Conservation (phyloP, 1,140 invertebrate genomes). For the Drosophila pachea region DNA sequence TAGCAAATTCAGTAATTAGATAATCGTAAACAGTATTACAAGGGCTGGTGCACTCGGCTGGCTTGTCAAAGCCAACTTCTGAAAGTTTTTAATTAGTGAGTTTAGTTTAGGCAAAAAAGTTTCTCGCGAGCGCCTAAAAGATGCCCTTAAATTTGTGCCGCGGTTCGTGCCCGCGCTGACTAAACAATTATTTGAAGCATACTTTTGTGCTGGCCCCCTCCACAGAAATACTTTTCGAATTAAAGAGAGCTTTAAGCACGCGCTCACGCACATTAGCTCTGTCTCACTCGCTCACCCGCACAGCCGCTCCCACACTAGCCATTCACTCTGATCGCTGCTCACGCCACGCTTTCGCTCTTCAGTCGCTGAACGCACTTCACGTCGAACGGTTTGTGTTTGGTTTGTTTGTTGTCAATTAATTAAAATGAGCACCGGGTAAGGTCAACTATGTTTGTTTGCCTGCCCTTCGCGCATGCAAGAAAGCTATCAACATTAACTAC, state of each 20-base stretch:
- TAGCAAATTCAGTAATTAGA: not conserved
- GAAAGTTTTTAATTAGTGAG: not conserved
- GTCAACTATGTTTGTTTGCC: constrained; percentile 5
- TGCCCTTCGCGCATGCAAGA: constrained; percentile 17
- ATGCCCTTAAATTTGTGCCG: not conserved
- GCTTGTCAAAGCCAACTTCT: no score
- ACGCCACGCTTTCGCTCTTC: constrained; percentile 24
- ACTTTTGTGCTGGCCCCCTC: constrained; percentile 33
- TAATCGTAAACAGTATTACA: no score
- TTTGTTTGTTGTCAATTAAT: constrained; percentile 16
- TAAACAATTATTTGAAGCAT: constrained; percentile 37
- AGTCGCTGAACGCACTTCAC: constrained; percentile 31
- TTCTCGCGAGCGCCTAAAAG: not conserved
- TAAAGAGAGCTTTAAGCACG: constrained; percentile 18
- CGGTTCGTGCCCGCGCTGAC: not conserved
- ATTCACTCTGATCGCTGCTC: constrained; percentile 8
- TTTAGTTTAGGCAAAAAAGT: constrained; percentile 1
- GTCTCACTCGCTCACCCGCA: not conserved
- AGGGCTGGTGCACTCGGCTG: no score
- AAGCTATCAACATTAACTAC: constrained; percentile 35
- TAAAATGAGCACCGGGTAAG: not conserved
- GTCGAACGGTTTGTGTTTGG: constrained; percentile 28
- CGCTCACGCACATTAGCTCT: not conserved
- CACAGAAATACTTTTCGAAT: constrained; percentile 18
- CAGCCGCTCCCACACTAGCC: not conserved